A percentile compares a stretch with the other conserved stretches of the same genome.
Evolutionary conservation across 1,140 invertebrate species (phyloP).

Genomic region (Camponotus vicinus): DNA sequence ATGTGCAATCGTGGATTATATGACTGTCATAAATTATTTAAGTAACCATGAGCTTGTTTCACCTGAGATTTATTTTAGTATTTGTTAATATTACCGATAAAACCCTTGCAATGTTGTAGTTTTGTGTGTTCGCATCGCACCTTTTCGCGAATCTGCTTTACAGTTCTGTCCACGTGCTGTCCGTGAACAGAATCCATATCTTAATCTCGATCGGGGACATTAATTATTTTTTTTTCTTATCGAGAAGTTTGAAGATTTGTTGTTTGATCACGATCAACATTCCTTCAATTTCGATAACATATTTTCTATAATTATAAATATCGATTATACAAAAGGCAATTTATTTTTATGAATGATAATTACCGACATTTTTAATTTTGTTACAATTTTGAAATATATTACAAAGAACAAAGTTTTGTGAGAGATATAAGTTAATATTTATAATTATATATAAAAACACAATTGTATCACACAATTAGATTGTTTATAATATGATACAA

Average conservation of each 20-base stretch:
- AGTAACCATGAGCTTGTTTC: constrained; percentile 15
- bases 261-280: not conserved
- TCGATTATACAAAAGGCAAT: not conserved
- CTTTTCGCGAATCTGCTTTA: constrained; percentile 7
- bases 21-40: constrained; percentile 32
- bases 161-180: constrained; percentile 1
- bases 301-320: not conserved
- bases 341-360: not conserved
- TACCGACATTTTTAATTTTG: not conserved
- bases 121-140: constrained; percentile 1
- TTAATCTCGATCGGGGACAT: constrained; percentile 25
- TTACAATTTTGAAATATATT: not conserved
- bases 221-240: constrained; percentile 17
- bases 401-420: not conserved
- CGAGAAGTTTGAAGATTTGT: constrained; percentile 37
- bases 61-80: constrained; percentile 53
- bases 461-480: not conserved
- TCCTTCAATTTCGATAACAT: not conserved
- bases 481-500: not conserved
- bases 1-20: not conserved
- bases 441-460: not conserved
- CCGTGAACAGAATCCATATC: constrained; percentile 4
- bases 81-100: constrained; percentile 54
- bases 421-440: not conserved
- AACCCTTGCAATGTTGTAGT: constrained; percentile 5